Percentiles rank a stretch among this genome's conserved stretches.
These are phyloP conservation scores for Gadopsis bispinosus DNA, from an alignment of 2,797 vertebrate genomes.

Conservation along the genomic window DNA sequence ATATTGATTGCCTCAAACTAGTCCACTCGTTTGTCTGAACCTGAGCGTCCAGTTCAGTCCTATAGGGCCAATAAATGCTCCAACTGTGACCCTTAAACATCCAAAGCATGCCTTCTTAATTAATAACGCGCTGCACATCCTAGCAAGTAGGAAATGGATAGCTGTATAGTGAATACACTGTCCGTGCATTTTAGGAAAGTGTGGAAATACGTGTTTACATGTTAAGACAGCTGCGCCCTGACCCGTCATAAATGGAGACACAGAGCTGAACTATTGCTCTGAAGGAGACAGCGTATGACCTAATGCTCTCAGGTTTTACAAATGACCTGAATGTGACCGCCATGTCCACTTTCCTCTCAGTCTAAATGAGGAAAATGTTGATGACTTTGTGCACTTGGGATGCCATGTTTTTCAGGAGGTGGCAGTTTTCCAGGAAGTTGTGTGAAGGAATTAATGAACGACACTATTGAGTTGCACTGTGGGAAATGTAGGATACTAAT, in stretches of 20 bases:
- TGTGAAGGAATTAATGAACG: no score
- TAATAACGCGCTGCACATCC: slow-evolving; percentile 7
- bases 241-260: no score
- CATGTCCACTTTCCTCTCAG: no score
- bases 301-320: no score
- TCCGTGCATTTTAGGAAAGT: neutral
- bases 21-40: slow-evolving; percentile 8
- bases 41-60: neutral
- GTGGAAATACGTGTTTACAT: neutral
- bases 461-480: no score
- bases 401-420: no score
- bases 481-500: no score
- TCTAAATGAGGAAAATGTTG: neutral
- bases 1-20: slow-evolving; percentile 12
- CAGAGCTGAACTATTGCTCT: no score
- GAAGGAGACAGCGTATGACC: no score
- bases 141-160: neutral
- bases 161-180: neutral
- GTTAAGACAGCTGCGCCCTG: neutral
- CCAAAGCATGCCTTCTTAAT: neutral
- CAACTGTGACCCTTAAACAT: slow-evolving; percentile 6
- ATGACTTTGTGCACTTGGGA: no score
- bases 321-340: no score
- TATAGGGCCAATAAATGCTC: slow-evolving; percentile 4
- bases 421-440: no score